Conservation (phyloP, 2,797 vertebrate species). For the Acanthis flammea region DNA sequence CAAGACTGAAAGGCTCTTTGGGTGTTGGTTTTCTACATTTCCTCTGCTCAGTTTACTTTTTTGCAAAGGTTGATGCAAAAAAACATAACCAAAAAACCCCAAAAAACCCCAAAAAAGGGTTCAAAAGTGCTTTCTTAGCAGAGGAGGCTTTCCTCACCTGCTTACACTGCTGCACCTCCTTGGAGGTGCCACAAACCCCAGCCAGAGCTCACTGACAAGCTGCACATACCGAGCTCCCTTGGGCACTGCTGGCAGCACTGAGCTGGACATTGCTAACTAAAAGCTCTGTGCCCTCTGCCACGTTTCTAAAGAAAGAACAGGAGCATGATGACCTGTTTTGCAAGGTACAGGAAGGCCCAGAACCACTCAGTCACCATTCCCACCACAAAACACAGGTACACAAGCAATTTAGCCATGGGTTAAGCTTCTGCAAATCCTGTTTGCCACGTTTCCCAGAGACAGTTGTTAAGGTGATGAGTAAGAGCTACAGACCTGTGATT, state of each 20-base stretch:
- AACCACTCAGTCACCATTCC: not conserved
- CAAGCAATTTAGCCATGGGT: not conserved
- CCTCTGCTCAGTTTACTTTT: not conserved
- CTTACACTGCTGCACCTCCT: not conserved
- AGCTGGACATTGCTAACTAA: not conserved
- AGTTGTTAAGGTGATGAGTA: not conserved
- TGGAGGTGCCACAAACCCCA: not conserved
- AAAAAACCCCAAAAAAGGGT: too few species aligned
- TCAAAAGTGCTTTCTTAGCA: not conserved
- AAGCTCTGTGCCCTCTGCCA: not conserved
- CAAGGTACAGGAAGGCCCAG: rapidly evolving
- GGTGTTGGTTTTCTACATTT: not conserved
- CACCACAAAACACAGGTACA: not conserved
- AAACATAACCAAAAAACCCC: too few species aligned
- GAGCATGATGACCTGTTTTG: not conserved
- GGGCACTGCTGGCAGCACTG: not conserved
- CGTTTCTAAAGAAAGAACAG: not conserved
- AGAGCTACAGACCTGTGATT: not conserved
- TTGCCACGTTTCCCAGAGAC: not conserved
- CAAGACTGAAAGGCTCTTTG: not conserved
- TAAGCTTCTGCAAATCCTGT: not conserved
- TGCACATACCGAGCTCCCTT: not conserved
- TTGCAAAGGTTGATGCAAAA: not conserved
- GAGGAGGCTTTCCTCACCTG: not conserved
- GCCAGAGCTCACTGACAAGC: not conserved